Percentiles rank a stretch among this genome's conserved stretches.
phyloP scores from a whole-genome alignment of 1,140 invertebrate genomes.

The Tyrophagus putrescentiae region DNA sequence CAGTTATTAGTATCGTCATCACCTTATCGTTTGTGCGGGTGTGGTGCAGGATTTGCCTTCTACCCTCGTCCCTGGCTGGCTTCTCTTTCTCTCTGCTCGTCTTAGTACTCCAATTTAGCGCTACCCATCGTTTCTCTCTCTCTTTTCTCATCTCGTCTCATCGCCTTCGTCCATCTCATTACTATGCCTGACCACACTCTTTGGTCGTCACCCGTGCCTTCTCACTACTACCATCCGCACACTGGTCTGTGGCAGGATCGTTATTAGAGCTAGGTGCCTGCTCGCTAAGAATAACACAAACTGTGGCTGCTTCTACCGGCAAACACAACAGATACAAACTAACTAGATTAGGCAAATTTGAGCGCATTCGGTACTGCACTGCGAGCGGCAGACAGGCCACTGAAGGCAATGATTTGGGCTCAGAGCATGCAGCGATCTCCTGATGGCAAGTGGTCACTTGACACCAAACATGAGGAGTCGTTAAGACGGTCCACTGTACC shows the following conservation, averaged over 20 bases:
- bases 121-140: constrained; percentile 10
- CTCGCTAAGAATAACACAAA: too few relatives aligned
- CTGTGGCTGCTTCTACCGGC: too few relatives aligned
- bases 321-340: neutral
- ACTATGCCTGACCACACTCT: constrained; percentile 14
- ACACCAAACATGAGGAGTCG: neutral
- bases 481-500: neutral
- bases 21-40: constrained; percentile 12
- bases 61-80: neutral
- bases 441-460: constrained; percentile 3
- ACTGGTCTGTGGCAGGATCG: too few relatives aligned
- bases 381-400: too few relatives aligned
- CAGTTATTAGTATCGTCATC: neutral
- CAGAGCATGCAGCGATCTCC: too few relatives aligned
- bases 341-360: constrained; percentile 11
- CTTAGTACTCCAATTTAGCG: constrained; percentile 13
- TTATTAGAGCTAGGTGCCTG: constrained; percentile 11
- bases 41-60: constrained; percentile 12
- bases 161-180: constrained; percentile 5
- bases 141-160: too few relatives aligned
- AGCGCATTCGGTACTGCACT: neutral
- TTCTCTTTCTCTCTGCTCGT: neutral
- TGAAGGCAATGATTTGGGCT: too few relatives aligned
- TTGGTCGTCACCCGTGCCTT: constrained; percentile 1
- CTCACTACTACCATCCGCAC: too few relatives aligned